phyloP scores from a whole-genome alignment of 2,888 invertebrate genomes.

The Micropterix aruncella region DNA sequence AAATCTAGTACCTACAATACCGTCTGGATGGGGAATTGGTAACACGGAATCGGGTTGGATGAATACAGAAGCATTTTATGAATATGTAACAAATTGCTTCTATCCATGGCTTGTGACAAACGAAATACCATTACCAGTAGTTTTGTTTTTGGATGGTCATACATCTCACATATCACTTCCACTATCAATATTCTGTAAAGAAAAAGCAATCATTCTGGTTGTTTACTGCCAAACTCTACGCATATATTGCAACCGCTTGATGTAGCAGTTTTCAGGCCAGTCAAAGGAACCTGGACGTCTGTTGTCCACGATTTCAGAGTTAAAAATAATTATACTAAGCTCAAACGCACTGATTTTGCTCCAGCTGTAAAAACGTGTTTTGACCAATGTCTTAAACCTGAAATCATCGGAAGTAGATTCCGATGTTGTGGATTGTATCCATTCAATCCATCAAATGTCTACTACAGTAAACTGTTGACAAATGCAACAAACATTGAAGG shows the following conservation, averaged over 20 bases:
- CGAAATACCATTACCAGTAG: conserved; percentile 11
- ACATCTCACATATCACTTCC: conserved; percentile 13
- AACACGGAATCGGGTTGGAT: conserved; percentile 11
- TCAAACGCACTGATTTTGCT: conserved; percentile 12
- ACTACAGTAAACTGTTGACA: too few relatives aligned
- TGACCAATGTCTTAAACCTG: conserved; percentile 9
- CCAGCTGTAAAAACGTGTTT: conserved; percentile 12
- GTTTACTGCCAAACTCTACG: too few relatives aligned
- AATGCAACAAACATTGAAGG: too few relatives aligned
- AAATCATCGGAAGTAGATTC: conserved; percentile 11
- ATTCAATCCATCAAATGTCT: too few relatives aligned
- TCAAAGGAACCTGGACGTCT: conserved; percentile 5
- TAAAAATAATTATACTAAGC: conserved; percentile 11
- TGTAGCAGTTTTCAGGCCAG: too few relatives aligned
- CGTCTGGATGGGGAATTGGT: conserved; percentile 6
- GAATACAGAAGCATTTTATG: conserved; percentile 9
- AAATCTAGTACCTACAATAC: conserved; percentile 4
- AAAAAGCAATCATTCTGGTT: conserved; percentile 11
- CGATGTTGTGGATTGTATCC: conserved; percentile 7
- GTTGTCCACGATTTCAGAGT: conserved; percentile 12
- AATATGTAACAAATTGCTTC: conserved; percentile 11
- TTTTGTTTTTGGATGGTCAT: too few relatives aligned
- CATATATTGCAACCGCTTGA: too few relatives aligned
- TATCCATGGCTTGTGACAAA: conserved; percentile 13
- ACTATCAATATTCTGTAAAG: conserved; percentile 12